Evolutionary conservation across 1,140 invertebrate genomes (phyloP), one percentile per base, ranked within the genome.

Genomic region (Portunus trituberculatus): DNA sequence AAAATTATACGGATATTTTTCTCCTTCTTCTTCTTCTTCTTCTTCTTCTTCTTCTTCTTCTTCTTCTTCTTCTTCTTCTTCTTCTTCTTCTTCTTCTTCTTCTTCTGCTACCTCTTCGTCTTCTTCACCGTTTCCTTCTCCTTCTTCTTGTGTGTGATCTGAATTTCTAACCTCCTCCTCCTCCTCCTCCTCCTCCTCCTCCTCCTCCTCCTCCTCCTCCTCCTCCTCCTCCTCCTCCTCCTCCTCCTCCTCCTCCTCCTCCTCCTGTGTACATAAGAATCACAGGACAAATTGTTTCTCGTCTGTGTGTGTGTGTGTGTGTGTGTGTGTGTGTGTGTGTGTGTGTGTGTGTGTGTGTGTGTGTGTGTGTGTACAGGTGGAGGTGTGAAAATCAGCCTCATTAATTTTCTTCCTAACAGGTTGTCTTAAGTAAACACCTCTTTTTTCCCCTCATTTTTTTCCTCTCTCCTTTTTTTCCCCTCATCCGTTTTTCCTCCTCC

Each of bases 381-480:
- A 59, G 52, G 20, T 59, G 52, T 20, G 52, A 31, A 86, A 39
- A 39, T 39, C 39, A 39, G 39, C 39, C 39, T 86, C 84, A 86
- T 86, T 39, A 86, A 31, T 86, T 31, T 86, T 39, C 32, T 25
- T 86, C 84, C 28, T 28, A 12, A 28, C 12, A 12, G 12, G 10
- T 12, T 31, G 28, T 86, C 32, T 86, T 31, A 31, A 29, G 32
- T 86, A 86, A 86, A 31, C 32, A 28, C 32, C 12, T 84, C 39
- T 39, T 86, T 39, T 31, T 86, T 86, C 6, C 32, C n/a, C 10
- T 89, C 87, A 39, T 89, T 89, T n/a, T 89, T 46, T 89, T 39
- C 32, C 87, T 14, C 87, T 14, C 4, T 45, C 32, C 25, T 89
- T 45, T n/a, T 39, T 39, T n/a, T 89, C 10, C 39, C 32, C 32